Evolutionary conservation across 2,797 vertebrate species (phyloP).

Genomic region (Gymnoscopelus braueri): DNA sequence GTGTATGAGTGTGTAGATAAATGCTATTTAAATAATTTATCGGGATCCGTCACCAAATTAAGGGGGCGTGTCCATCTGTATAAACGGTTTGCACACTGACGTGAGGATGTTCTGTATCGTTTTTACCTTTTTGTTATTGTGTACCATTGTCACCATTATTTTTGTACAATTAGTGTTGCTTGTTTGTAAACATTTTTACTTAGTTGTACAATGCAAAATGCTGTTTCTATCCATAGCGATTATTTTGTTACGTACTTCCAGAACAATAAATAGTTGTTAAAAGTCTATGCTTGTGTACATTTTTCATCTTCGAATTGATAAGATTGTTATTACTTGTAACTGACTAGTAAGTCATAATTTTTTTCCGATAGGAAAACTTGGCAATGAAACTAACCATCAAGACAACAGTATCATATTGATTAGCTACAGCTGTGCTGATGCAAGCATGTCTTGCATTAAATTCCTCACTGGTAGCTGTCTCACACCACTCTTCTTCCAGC

Average conservation of each 20-base stretch:
- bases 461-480: constrained; percentile 8
- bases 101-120: constrained; percentile 89
- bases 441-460: constrained; percentile 10
- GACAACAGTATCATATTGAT: neutral
- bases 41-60: constrained; percentile 89
- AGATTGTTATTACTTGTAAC: too few species aligned
- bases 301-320: constrained; percentile 12
- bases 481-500: constrained; percentile 1
- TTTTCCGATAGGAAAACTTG: neutral
- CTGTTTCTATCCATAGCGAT: constrained; percentile 90
- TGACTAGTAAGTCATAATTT: neutral
- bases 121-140: constrained; percentile 75
- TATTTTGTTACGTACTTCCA: constrained; percentile 90
- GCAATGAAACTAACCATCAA: neutral
- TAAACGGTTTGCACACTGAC: constrained; percentile 99
- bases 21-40: constrained; percentile 99
- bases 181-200: constrained; percentile 93
- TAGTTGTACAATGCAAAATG: constrained; percentile 88
- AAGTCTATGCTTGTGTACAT: constrained; percentile 49
- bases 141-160: constrained; percentile 76
- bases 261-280: constrained; percentile 91
- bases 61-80: constrained; percentile 94
- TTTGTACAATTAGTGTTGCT: constrained; percentile 91
- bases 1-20: constrained; percentile 86
- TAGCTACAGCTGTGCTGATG: neutral